Conservation (phyloP, 1,140 invertebrate genomes). For the Calycopis cecrops region DNA sequence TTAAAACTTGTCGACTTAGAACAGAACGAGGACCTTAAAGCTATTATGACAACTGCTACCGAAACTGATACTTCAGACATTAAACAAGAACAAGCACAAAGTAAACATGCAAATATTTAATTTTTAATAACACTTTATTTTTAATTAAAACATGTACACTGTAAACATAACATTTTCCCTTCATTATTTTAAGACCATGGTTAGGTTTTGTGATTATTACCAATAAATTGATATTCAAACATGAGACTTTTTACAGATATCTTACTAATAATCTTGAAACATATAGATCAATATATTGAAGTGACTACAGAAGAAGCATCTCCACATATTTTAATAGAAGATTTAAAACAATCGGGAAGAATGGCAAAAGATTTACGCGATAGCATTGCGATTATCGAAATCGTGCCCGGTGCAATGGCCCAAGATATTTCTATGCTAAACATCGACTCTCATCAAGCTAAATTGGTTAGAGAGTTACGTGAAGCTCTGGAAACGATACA, state of each 20-base stretch:
- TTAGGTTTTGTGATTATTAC: too few species aligned
- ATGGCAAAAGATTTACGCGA: background rate
- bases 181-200: too few species aligned
- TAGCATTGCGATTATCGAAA: background rate
- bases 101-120: background rate
- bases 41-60: background rate
- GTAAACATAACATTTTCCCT: too few species aligned
- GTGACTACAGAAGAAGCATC: background rate
- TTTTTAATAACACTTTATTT: too few species aligned
- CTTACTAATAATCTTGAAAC: background rate
- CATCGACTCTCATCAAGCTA: background rate
- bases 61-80: background rate
- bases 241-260: background rate
- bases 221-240: too few species aligned
- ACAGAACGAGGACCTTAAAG: background rate
- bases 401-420: background rate
- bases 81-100: background rate
- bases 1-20: background rate
- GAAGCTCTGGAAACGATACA: background rate
- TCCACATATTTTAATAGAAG: background rate
- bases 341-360: slow-evolving; percentile 10
- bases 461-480: background rate
- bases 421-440: background rate
- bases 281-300: slow-evolving; percentile 3
- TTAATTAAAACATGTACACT: too few species aligned